Base-by-base conservation (phyloP, 2,797 vertebrate genomes). In the Bovichtus variegatus region DNA sequence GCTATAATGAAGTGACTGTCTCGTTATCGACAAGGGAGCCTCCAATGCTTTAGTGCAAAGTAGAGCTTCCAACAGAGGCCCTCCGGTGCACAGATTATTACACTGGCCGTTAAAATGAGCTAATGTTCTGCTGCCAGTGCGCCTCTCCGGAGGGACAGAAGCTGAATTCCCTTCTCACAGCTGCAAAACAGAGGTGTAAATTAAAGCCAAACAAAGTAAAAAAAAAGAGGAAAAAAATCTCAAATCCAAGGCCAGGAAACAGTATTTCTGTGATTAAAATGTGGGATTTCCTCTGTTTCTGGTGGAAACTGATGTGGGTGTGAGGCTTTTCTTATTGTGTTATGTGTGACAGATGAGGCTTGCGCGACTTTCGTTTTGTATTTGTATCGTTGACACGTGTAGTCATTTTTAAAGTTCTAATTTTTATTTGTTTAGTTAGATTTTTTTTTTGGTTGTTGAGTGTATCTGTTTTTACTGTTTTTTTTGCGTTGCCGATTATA, bases 161-260 rank as follows among this genome's bases (percentile, higher is more conserved):
- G 68, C 78, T 64, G 81, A 93, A 92, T 87, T 94, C 89, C 90
- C 91, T 19, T 25, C 83, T 85, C 91, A 80, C 92, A 92, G 88
- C 90, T 91, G 84, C 83, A 88, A 91, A 95, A 87, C 90, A 91
- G 89, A 95, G 94, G 95, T 95, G 95, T 89, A 95, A 95, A 96
- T 96, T 92, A 94, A 93, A 96, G 91, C 71, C 88, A 87, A 89
- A 88, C 81, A 81, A 83, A 84, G 83, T 86, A 25, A 31, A 47
- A 67, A 71, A 85, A 67, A 29, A 58, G 64, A 58, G 51, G 36
- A 36, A 63, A 16, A 9, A 23, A 71, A 59, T 40, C 29, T 59
- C 18, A 59, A 74, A 80, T 21, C n/a, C 19, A 62, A 64, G 51
- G 18, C 63, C 55, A 63, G 40, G 68, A 65, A 55, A 41, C 73